Percentiles rank a stretch among this genome's conserved stretches.
phyloP scores from a whole-genome alignment of 2,797 vertebrate genomes.

The Coranthus polyacanthus region DNA sequence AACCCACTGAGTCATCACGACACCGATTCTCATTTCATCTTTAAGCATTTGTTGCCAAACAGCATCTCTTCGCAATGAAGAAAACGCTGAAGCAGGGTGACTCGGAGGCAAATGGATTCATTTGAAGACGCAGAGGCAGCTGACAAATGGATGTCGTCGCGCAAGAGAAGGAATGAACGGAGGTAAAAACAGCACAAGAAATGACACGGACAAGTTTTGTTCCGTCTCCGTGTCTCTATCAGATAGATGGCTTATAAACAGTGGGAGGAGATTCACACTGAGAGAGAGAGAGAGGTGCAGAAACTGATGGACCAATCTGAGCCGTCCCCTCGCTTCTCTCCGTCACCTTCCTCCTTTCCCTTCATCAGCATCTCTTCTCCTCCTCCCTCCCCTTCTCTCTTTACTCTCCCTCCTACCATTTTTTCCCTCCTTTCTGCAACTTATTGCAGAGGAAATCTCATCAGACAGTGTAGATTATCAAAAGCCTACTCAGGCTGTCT shows the following conservation, averaged over 20 bases:
- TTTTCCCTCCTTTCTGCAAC: not conserved
- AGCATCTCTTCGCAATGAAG: conserved; percentile 18
- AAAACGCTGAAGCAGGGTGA: conserved; percentile 1
- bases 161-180: conserved; percentile 20
- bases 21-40: conserved; percentile 46
- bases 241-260: conserved; percentile 52
- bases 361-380: no score
- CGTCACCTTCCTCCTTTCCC: not conserved
- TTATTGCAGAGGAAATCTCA: conserved; percentile 33
- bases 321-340: no score
- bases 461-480: conserved; percentile 40
- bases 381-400: not conserved
- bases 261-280: no score
- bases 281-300: conserved; percentile 7
- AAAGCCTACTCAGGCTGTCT: conserved; percentile 24
- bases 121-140: conserved; percentile 36
- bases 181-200: conserved; percentile 46
- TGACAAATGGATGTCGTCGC: conserved; percentile 56
- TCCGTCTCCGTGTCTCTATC: conserved; percentile 36
- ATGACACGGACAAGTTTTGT: conserved; percentile 41
- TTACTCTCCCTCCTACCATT: not conserved
- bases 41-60: conserved; percentile 38
- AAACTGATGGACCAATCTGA: conserved; percentile 30
- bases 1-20: conserved; percentile 52
- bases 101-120: conserved; percentile 51